Evolutionary conservation across 2,113 vertebrate genomes (phyloP).

Genomic region (Penelope pileata): DNA sequence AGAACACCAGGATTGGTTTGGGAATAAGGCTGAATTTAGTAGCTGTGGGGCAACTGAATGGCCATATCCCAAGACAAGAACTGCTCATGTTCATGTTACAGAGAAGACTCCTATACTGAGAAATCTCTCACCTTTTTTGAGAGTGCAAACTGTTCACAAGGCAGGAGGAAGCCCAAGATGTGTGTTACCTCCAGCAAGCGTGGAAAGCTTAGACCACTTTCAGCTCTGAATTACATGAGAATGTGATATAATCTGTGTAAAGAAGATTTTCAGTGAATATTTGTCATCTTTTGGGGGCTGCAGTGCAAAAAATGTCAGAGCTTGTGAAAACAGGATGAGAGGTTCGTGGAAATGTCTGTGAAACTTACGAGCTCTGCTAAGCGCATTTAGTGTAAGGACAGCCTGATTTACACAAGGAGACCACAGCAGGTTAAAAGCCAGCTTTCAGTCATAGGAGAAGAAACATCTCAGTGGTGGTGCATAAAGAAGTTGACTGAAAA

Average conservation of each 20-base stretch:
- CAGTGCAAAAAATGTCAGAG: neutral
- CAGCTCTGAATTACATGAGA: neutral
- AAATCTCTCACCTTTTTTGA: neutral
- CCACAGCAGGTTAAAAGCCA: neutral
- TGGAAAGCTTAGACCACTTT: neutral
- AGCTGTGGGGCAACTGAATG: neutral
- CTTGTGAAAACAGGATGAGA: neutral
- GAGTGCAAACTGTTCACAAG: neutral
- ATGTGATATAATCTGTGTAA: neutral
- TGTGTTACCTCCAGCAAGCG: neutral
- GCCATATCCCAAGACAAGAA: neutral
- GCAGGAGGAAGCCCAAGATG: neutral
- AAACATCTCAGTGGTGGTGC: neutral
- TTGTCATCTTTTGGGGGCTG: neutral
- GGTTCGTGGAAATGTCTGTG: neutral
- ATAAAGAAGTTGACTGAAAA: neutral
- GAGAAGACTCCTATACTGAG: neutral
- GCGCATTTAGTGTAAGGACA: neutral
- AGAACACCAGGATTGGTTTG: neutral
- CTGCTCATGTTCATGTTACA: neutral
- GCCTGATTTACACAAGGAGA: neutral
- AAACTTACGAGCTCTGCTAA: neutral
- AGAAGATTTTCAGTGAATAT: neutral
- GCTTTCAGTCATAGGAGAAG: accelerated
- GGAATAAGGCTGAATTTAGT: neutral